Evolutionary conservation across 2,797 vertebrate genomes (phyloP), one percentile per base, ranked within the genome.

Genomic region (Coregonus suidteri): DNA sequence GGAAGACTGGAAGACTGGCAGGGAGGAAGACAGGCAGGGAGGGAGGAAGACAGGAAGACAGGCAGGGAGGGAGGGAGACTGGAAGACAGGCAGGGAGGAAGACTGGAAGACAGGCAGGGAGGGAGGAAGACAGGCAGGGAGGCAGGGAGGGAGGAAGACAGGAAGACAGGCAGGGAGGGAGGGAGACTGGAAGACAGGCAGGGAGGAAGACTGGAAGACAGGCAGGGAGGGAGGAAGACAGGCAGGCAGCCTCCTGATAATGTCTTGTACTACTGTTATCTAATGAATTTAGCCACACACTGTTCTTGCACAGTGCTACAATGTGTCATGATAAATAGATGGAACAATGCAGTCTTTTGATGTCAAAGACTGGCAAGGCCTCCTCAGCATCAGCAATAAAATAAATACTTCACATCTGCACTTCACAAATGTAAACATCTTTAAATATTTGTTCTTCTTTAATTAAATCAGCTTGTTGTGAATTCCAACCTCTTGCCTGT

Each of bases 291-390:
- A 7, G 20, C 59, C 25, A 74, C 71, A 66, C 13, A 52, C 9
- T 41, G 41, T 68, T 16, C 71, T 52, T 54, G 25, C n/a, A 6
- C 41, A 7, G 47, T 65, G 59, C 20, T 41, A 75, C 68, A 51
- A n/a, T 51, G 13, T 37, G 9, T 2, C 64, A 25, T 16, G 37
- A 52, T 11, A 25, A 72, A 14, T 59, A 35, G 25, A 4, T 41
- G 31, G n/a, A 37, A 64, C 71, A 76, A 34, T 25, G 54, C 16
- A 62, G 18, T 73, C 20, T 78, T 70, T 4, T 20, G 56, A 59
- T 68, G 15, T 74, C 75, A 59, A 47, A 47, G 41, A 47, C 18
- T 34, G 35, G 79, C 52, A 75, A 76, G 71, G 16, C 79, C 1
- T 69, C 64, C 1, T 51, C 56, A 37, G 41, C 41, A 47, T 37